These are phyloP conservation scores for Dreissena rostriformis DNA, from an alignment of 1,140 invertebrate species.

Conservation along the genomic window DNA sequence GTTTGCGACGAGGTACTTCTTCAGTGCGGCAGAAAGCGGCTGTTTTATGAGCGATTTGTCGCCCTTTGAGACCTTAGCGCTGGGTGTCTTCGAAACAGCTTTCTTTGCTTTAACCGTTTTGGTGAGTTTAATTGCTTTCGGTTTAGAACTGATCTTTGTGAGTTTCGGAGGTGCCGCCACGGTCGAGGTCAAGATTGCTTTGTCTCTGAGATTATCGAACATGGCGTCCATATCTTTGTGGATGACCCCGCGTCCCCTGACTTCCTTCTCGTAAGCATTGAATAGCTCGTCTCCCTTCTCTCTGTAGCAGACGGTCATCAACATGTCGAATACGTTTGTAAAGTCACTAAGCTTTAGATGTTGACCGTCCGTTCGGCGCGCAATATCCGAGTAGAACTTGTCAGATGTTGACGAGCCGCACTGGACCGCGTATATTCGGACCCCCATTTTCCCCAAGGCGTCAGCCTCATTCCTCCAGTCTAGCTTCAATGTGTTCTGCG, in stretches of 20 bases:
- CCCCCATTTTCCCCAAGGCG: conserved; percentile 54
- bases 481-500: conserved; percentile 63
- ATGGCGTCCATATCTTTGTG: conserved; percentile 49
- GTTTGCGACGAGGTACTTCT: conserved; percentile 8
- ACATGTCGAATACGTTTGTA: conserved; percentile 60
- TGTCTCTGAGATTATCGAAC: conserved; percentile 30
- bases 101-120: background rate
- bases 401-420: background rate
- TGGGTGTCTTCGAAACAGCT: background rate
- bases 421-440: conserved; percentile 46
- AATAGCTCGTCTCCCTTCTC: conserved; percentile 60
- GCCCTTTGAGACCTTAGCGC: background rate
- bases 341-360: conserved; percentile 59
- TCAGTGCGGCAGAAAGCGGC: background rate
- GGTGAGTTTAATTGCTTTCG: background rate
- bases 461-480: conserved; percentile 70
- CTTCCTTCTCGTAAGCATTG: conserved; percentile 52
- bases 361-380: conserved; percentile 49
- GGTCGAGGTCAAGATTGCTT: background rate
- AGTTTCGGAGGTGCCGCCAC: background rate
- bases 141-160: background rate
- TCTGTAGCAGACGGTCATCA: conserved; percentile 65
- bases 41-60: background rate
- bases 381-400: conserved; percentile 47
- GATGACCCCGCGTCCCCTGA: conserved; percentile 10